These are phyloP conservation scores for Tretioscincus oriximinensis DNA, from an alignment of 2,113 vertebrate genomes.

Conservation along the genomic window DNA sequence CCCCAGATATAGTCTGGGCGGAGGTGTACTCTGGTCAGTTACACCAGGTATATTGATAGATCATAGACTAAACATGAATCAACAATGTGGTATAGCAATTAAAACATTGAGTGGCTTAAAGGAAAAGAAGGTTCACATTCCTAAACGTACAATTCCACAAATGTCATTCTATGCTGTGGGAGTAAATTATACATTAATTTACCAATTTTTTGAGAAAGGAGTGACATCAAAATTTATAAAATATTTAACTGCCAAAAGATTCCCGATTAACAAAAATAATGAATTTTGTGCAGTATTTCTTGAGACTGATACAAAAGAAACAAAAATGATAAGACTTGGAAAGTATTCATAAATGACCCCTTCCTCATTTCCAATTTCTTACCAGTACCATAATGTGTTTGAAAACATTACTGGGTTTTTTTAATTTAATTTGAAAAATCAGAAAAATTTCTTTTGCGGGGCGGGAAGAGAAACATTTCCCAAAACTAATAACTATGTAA, in stretches of 20 bases:
- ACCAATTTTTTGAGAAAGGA: not conserved
- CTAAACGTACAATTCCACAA: not conserved
- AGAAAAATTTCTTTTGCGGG: not conserved
- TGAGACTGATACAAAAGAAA: too few relatives aligned
- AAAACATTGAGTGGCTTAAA: not conserved
- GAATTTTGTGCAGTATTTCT: too few relatives aligned
- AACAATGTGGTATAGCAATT: not conserved
- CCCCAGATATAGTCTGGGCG: too few relatives aligned
- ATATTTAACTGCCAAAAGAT: too few relatives aligned
- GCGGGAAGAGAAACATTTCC: not conserved
- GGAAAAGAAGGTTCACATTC: not conserved
- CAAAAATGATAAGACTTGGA: too few relatives aligned
- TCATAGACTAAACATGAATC: too few relatives aligned
- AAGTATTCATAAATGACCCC: not conserved
- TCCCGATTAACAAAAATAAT: not conserved
- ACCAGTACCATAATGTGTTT: not conserved
- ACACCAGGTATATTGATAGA: too few relatives aligned
- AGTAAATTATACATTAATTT: not conserved
- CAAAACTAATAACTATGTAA: not conserved
- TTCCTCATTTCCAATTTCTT: constrained; percentile 4
- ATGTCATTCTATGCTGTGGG: not conserved
- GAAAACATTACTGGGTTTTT: not conserved
- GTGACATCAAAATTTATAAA: too few relatives aligned
- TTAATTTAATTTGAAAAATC: not conserved
- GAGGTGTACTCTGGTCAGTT: too few relatives aligned